Evolutionary conservation across 2,113 vertebrate species (phyloP), one percentile per base, ranked within the genome.

Genomic region (Misgurnus mizolepis): DNA sequence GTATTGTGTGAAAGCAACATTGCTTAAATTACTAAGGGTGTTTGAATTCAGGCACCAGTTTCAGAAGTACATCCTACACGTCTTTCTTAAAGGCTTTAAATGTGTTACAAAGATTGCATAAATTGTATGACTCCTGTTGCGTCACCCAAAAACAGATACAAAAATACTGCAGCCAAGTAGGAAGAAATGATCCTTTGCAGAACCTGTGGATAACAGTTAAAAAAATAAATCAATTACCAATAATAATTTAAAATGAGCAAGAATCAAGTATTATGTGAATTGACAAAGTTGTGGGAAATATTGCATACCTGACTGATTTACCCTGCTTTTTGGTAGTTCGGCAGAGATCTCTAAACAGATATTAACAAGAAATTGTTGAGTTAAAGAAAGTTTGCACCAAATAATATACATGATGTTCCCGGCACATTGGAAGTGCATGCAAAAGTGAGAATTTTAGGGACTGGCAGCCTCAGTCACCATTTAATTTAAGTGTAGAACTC

Each of bases 151-250:
- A 4, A 84, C 39, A 5, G 82, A 82, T 43, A 82, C 61, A 80
- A 84, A 84, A 47, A 67, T n/a, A 61, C 81, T 88, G 77, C 83
- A 70, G 60, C 79, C 55, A 22, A 86, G 78, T 7, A 90, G 80
- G 34, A 88, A 41, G 27, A 88, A 2, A 9, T 85, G 75, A 2
- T 74, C 84, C 79, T 86, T 81, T 73, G n/a, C 40, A 39, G 70
- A 70, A 40, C 86, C 92, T 93, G 84, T 83, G 80, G 83, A 43
- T n/a, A 76, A 62, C 27, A 74, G 22, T 12, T 87, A 61, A 88
- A 78, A 71, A 43, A 47, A 18, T 60, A 47, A 39, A 40, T 75
- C 3, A 60, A 22, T n/a, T 18, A 34, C 22, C 55, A 61, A 12
- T 47, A 55, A 40, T 71, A 55, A 10, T 10, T 41, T n/a, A 56